Evolutionary conservation across 2,113 vertebrate genomes (phyloP).

Genomic region (Bos taurus): ARS-UCD2.0 NC_037329.1:29276501-29277000

Average conservation of each 20-base stretch:
- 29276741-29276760: background rate
- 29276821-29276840: constrained; percentile 13
- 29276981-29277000: background rate
- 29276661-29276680: background rate
- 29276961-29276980: constrained; percentile 23
- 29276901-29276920: constrained; percentile 44
- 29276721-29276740: background rate
- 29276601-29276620: constrained; percentile 29
- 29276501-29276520: background rate
- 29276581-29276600: background rate
- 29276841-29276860: background rate
- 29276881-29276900: constrained; percentile 41
- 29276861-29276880: constrained; percentile 50
- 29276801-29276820: constrained; percentile 38
- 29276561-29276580: background rate
- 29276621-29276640: background rate
- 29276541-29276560: background rate
- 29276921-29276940: constrained; percentile 26
- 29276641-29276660: background rate
- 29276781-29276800: background rate
- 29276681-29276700: background rate
- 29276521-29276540: background rate
- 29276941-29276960: background rate
- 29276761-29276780: background rate
- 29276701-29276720: constrained; percentile 4